Base-by-base conservation (phyloP, 2,797 vertebrate genomes). In the Hemitrygon akajei region DNA sequence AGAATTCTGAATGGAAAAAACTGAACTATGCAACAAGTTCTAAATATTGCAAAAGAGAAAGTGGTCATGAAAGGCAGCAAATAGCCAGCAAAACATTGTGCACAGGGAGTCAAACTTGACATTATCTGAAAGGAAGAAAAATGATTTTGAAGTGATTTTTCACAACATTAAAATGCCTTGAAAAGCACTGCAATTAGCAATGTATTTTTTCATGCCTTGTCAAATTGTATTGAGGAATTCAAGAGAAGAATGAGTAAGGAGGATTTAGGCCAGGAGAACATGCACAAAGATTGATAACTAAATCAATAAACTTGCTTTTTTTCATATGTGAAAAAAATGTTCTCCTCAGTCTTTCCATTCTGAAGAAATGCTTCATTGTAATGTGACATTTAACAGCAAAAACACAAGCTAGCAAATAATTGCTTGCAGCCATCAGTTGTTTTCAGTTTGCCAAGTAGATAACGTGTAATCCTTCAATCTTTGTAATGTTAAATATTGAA, bases 321-420 rank as follows among this genome's bases (percentile, higher is more conserved):
- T 91, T 63, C 60, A 91, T 37, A 63, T 91, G 87, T 47, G 47
- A 47, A 91, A 91, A 69, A 91, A 18, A 16, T 91, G 34, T 66
- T 91, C 63, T 71, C 34, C 34, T 34, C 63, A 91, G 20, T 27
- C 37, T 63, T 34, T n/a, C 37, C n/a, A 40, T 0, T 66, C 58
- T 91, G 87, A 91, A 91, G 87, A 66, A 91, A 34, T 91, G 27
- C 91, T 66, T 91, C 87, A 69, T 9, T 91, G 60, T 30, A 91
- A 91, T 69, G 87, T 91, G 56, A 84, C 2, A 10, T 84, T 84
- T 84, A 58, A 84, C 30, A 30, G 25, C 56, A 91, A 91, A 91
- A 91, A 20, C 14, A 69, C 63, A 10, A 58, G 22, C 63, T 22
- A 37, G 34, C 87, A 69, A 66, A 91, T 22, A 91, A 37, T 34